Evolutionary conservation across 2,113 vertebrate species (phyloP).

Genomic region (human): GRCh38 chr2:179993501-179994000

Average conservation of each 20-base stretch:
- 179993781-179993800: not conserved
- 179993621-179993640: not conserved
- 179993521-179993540: not conserved
- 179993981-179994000: not conserved
- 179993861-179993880: not conserved
- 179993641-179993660: not conserved
- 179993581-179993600: not conserved
- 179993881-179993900: not conserved
- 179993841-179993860: not conserved
- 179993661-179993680: conserved; percentile 21
- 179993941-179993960: conserved; percentile 1
- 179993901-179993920: not conserved
- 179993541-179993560: conserved; percentile 29
- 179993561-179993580: not conserved
- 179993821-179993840: not conserved
- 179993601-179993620: not conserved
- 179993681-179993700: not conserved
- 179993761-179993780: not conserved
- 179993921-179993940: not conserved
- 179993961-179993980: not conserved
- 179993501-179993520: conserved; percentile 18
- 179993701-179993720: conserved; percentile 42
- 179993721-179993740: not conserved
- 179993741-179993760: not conserved
- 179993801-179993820: not conserved